phyloP scores from a whole-genome alignment of 1,140 invertebrate genomes.

The Tetragonula clypearis region DNA sequence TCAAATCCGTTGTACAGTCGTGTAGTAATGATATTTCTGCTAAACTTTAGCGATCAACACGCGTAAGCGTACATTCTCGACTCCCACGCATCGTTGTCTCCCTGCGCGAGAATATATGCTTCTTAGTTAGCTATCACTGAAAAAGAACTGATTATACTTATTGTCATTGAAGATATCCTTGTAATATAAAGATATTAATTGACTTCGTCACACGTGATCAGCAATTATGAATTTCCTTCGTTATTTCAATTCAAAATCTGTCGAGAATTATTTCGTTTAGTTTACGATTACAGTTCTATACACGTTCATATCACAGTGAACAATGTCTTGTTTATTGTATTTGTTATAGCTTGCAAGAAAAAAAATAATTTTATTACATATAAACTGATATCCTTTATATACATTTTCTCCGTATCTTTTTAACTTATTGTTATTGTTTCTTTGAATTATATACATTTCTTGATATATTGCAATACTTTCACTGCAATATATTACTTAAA shows the following conservation, averaged over 20 bases:
- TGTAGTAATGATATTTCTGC: conserved; percentile 8
- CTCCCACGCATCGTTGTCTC: conserved; percentile 69
- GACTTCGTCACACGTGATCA: background rate
- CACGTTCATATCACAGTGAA: background rate
- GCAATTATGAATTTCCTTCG: background rate
- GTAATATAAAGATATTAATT: background rate
- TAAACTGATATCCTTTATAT: background rate
- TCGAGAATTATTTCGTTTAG: conserved; percentile 11
- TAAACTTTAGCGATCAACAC: conserved; percentile 52
- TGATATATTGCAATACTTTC: background rate
- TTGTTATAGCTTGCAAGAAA: background rate
- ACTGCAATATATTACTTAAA: background rate
- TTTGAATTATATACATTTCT: background rate
- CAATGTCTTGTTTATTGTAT: background rate
- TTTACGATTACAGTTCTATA: background rate
- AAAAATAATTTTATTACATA: background rate
- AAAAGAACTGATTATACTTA: conserved; percentile 7
- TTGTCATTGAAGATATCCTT: background rate
- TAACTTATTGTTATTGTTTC: background rate
- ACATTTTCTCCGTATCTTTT: background rate
- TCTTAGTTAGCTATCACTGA: conserved; percentile 5
- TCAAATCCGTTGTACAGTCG: background rate
- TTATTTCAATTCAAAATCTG: background rate
- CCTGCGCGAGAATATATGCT: conserved; percentile 23
- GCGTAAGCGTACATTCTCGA: conserved; percentile 60